Conservation (phyloP, 2,888 invertebrate genomes). For the Ormyrus rosae region DNA sequence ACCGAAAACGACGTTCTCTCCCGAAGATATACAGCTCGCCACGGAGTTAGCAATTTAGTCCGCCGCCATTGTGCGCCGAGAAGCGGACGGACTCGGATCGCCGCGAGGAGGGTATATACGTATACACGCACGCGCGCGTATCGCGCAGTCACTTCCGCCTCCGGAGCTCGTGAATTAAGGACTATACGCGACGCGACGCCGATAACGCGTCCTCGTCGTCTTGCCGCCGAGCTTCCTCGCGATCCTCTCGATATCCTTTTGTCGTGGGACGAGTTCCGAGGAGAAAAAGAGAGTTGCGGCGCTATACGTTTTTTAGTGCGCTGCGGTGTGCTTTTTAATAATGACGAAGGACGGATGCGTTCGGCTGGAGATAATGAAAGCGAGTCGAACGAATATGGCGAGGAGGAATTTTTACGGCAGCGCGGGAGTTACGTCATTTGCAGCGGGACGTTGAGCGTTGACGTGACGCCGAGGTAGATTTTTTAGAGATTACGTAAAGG, state of each 20-base stretch:
- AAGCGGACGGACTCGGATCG: not conserved
- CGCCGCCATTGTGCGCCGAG: slow-evolving; percentile 9
- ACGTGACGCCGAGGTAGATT: too few relatives aligned
- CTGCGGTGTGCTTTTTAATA: not conserved
- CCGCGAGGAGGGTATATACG: too few relatives aligned
- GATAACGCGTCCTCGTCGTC: not conserved
- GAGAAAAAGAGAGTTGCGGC: too few relatives aligned
- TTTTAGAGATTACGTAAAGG: too few relatives aligned
- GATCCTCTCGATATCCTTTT: not conserved
- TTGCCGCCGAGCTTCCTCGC: not conserved
- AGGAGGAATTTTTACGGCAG: too few relatives aligned
- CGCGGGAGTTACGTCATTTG: too few relatives aligned
- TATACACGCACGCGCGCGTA: not conserved
- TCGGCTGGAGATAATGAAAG: not conserved
- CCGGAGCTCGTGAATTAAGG: slow-evolving; percentile 23
- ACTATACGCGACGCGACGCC: not conserved
- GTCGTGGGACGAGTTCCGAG: not conserved
- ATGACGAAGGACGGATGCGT: not conserved
- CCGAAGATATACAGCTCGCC: slow-evolving; percentile 1
- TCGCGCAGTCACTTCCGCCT: slow-evolving; percentile 8
- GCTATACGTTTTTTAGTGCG: not conserved
- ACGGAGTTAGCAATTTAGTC: slow-evolving; percentile 23
- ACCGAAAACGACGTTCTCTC: too few relatives aligned
- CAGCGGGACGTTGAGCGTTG: too few relatives aligned
- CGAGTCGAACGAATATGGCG: not conserved